A percentile compares a stretch with the other conserved stretches of the same genome.
Conservation (phyloP, 2,797 vertebrate species). For the Adelosebastes latens region DNA sequence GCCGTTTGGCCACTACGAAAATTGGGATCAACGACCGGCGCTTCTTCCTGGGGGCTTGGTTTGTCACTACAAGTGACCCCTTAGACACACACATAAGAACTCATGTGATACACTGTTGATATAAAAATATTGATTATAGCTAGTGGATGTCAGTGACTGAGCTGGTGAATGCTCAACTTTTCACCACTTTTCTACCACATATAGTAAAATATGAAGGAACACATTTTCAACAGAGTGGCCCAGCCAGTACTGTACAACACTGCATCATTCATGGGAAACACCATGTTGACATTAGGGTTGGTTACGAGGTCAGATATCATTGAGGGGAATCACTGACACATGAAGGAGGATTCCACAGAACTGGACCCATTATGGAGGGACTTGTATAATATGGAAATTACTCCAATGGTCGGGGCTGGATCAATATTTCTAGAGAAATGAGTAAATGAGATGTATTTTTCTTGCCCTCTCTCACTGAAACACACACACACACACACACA, state of each 20-base stretch:
- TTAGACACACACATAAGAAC: too few species aligned
- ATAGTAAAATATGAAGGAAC: background rate
- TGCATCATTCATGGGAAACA: background rate
- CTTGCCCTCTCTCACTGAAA: background rate
- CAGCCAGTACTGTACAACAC: background rate
- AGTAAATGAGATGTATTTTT: slow-evolving; percentile 10
- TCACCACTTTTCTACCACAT: background rate
- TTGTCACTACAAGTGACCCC: too few species aligned
- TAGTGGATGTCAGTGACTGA: too few species aligned
- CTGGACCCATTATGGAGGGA: background rate
- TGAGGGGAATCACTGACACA: slow-evolving; percentile 35
- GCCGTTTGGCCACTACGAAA: too few species aligned
- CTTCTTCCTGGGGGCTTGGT: too few species aligned
- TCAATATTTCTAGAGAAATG: slow-evolving; percentile 50
- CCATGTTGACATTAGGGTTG: background rate
- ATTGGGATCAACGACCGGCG: too few species aligned
- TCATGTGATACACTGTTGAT: too few species aligned
- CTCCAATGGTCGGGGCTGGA: background rate
- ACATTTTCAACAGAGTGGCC: background rate
- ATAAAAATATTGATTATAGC: too few species aligned
- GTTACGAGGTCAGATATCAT: background rate
- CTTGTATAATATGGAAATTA: slow-evolving; percentile 6
- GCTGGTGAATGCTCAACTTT: too few species aligned
- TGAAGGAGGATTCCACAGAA: slow-evolving; percentile 20
- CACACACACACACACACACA: background rate